A percentile compares a stretch with the other conserved stretches of the same genome.
phyloP scores from a whole-genome alignment of 2,888 invertebrate genomes.

The Nemurella pictetii region DNA sequence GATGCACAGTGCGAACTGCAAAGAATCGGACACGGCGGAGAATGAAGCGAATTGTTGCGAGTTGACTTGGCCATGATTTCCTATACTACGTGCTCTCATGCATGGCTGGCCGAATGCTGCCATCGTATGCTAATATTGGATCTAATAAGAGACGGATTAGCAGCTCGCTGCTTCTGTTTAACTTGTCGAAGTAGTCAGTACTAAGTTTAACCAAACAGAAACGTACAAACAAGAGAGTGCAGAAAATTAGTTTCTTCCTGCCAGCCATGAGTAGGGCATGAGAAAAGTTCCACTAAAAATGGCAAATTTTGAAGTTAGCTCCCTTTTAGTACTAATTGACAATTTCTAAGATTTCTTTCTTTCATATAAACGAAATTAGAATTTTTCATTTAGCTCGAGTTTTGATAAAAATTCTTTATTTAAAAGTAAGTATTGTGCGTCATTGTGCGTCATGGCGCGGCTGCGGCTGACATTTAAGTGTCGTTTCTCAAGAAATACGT shows the following conservation, averaged over 20 bases:
- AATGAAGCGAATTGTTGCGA: background rate
- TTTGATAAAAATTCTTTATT: no score
- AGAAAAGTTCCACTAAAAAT: background rate
- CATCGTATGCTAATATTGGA: background rate
- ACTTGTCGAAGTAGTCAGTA: background rate
- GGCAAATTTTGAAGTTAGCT: background rate
- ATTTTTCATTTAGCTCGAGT: no score
- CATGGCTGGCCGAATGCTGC: background rate
- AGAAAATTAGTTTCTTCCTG: background rate
- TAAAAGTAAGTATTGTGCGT: background rate
- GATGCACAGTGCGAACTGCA: no score
- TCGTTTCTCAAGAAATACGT: background rate
- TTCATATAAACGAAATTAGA: no score
- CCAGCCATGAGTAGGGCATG: background rate
- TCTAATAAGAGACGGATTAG: background rate
- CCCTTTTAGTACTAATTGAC: background rate
- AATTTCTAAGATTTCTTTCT: background rate
- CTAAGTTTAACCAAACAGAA: background rate
- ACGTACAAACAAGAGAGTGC: background rate
- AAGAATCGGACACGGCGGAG: background rate
- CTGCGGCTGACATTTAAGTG: background rate
- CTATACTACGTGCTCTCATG: background rate
- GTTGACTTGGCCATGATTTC: background rate
- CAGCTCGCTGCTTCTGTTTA: background rate
- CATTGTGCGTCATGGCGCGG: background rate